Evolutionary conservation across 1,140 invertebrate species (phyloP), one percentile per base, ranked within the genome.

Genomic region (Drosophila sturtevanti): DNA sequence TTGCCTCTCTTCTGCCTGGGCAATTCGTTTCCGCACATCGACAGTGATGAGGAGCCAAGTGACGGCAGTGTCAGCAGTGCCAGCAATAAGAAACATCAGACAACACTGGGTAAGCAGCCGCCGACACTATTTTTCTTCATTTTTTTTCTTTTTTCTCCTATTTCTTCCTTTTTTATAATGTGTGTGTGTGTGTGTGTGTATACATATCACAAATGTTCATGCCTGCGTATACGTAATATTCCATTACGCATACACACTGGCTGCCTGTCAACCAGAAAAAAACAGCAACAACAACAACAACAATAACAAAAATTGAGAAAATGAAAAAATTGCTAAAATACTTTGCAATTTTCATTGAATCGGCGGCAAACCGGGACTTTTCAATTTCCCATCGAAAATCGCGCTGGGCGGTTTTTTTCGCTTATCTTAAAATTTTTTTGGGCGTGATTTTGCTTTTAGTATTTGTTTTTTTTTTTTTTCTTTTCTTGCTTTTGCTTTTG

Each of bases 11-110:
- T 95, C 80, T 95, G 95, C 89, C 92, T 95, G 63, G 94, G 93
- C 9, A 94, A 94, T n/a, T 94, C 95, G 66, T 95, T 95, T 91
- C 94, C 94, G 52, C 95, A 95, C 90, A 95, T 95, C 74, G 95
- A 95, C 90, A 95, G 94, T 79, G 95, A 95, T 79, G 95, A 95
- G 68, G 95, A 95, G 80, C 94, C 94, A 59, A 94, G 94, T 73
- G 92, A 93, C 63, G 67, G 41, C 41, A 48, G 44, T 31, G 78
- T 68, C 59, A 58, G 94, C 95, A 71, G 94, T 94, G 67, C 94
- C 94, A 74, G 91, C 21, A 31, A 22, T 6, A 92, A 92, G 62
- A 91, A 92, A 51, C 87, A 82, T 16, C 91, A 92, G 81, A 84
- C 68, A 59, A 84, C 71, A 59, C 24, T 72, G 35, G 89, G 79